phyloP scores from a whole-genome alignment of 2,888 invertebrate genomes.

The Yponomeuta evonymella region DNA sequence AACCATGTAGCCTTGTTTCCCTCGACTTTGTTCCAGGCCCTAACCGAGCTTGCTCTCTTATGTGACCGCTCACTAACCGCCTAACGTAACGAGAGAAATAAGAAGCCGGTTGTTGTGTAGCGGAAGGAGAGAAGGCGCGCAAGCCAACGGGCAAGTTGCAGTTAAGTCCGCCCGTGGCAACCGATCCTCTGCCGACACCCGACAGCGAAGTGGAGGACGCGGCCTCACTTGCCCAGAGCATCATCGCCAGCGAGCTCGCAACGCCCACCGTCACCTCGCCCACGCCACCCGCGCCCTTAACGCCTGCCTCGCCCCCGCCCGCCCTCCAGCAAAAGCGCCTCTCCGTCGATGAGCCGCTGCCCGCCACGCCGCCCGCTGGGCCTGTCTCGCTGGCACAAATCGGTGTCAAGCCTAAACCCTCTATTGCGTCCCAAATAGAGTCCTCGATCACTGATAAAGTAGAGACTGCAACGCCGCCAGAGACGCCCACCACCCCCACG shows the following conservation, averaged over 20 bases:
- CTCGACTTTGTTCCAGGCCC: constrained; percentile 77
- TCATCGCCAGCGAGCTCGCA: constrained; percentile 66
- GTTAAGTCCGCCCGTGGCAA: constrained; percentile 54
- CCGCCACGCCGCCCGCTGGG: constrained; percentile 68
- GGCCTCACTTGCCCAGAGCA: constrained; percentile 61
- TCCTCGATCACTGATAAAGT: constrained; percentile 49
- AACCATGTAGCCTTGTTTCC: constrained; percentile 71
- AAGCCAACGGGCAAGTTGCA: constrained; percentile 63
- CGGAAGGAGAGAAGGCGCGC: constrained; percentile 46
- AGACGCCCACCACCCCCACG: constrained; percentile 27
- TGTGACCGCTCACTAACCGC: constrained; percentile 76
- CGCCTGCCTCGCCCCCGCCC: constrained; percentile 30
- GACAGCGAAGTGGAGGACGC: constrained; percentile 73
- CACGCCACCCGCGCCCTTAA: constrained; percentile 36
- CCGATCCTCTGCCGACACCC: constrained; percentile 64
- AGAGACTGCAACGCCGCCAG: constrained; percentile 23
- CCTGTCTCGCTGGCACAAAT: constrained; percentile 72
- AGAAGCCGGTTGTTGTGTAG: constrained; percentile 72
- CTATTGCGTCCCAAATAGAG: constrained; percentile 59
- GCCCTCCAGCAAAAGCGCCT: constrained; percentile 38
- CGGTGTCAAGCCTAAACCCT: constrained; percentile 58
- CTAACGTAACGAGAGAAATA: constrained; percentile 67
- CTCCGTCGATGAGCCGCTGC: constrained; percentile 50
- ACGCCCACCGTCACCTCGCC: constrained; percentile 49
- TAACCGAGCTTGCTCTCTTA: constrained; percentile 77